phyloP scores from a whole-genome alignment of 2,113 vertebrate genomes.

The Ictalurus furcatus region DNA sequence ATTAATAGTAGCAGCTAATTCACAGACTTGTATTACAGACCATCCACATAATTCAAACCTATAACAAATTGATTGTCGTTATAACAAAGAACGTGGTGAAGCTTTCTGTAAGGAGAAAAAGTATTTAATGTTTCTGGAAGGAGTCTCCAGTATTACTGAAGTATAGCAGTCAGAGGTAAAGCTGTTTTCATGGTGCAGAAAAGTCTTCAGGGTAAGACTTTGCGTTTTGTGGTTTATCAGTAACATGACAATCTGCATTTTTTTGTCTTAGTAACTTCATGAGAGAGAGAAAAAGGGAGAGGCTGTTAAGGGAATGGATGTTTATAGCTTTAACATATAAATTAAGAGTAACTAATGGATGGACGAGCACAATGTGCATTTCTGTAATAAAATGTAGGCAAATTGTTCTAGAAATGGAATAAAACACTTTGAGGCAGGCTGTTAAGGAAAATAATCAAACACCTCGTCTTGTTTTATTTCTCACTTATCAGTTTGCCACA shows the following conservation, averaged over 20 bases:
- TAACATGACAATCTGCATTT: neutral
- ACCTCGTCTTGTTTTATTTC: neutral
- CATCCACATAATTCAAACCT: neutral
- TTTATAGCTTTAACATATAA: neutral
- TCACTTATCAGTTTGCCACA: neutral
- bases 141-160: neutral
- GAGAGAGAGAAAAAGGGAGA: neutral
- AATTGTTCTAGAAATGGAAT: neutral
- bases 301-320: neutral
- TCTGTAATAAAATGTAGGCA: neutral
- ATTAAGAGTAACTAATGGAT: neutral
- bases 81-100: neutral
- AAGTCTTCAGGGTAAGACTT: neutral
- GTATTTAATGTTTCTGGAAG: neutral
- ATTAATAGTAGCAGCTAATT: neutral
- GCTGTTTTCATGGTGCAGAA: neutral
- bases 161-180: no score
- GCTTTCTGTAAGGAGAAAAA: neutral
- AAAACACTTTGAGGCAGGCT: neutral
- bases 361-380: neutral
- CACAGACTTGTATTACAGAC: neutral
- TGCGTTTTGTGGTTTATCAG: neutral
- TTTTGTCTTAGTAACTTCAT: neutral
- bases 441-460: neutral
- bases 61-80: neutral